Conservation (phyloP, 2,797 vertebrate species). For the Dipus sagitta region DNA sequence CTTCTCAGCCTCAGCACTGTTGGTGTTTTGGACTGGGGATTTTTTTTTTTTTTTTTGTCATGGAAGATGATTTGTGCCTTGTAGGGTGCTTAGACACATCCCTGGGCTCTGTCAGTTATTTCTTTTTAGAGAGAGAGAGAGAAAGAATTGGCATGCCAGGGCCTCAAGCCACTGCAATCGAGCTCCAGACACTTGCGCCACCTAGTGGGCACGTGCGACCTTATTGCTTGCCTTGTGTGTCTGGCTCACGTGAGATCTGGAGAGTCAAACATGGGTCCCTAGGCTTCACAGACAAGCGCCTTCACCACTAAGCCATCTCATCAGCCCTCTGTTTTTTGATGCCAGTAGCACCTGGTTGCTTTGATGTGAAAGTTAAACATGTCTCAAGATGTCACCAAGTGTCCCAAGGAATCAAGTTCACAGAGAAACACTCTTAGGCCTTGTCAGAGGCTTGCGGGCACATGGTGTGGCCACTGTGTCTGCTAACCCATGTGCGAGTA, state of each 20-base stretch:
- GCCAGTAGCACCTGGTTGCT: background rate
- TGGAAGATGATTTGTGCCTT: background rate
- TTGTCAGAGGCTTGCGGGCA: background rate
- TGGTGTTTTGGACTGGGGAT: background rate
- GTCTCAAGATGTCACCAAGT: background rate
- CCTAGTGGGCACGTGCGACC: too few species aligned
- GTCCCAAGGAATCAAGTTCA: fast-evolving
- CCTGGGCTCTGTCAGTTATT: background rate
- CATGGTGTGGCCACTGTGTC: background rate
- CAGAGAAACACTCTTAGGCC: background rate
- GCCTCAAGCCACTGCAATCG: too few species aligned
- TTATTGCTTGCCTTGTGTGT: too few species aligned
- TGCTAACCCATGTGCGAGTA: fast-evolving
- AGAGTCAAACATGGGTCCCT: too few species aligned
- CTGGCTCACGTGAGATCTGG: too few species aligned
- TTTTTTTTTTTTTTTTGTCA: background rate
- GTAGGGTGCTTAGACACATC: background rate
- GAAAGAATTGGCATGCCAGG: too few species aligned
- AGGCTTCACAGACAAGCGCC: too few species aligned
- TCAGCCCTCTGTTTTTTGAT: background rate
- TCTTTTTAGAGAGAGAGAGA: too few species aligned
- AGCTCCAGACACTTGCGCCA: too few species aligned
- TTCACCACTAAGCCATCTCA: too few species aligned
- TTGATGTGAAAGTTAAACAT: background rate
- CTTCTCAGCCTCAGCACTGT: background rate